phyloP scores from a whole-genome alignment of 1,140 invertebrate genomes.

The Planococcus citri region DNA sequence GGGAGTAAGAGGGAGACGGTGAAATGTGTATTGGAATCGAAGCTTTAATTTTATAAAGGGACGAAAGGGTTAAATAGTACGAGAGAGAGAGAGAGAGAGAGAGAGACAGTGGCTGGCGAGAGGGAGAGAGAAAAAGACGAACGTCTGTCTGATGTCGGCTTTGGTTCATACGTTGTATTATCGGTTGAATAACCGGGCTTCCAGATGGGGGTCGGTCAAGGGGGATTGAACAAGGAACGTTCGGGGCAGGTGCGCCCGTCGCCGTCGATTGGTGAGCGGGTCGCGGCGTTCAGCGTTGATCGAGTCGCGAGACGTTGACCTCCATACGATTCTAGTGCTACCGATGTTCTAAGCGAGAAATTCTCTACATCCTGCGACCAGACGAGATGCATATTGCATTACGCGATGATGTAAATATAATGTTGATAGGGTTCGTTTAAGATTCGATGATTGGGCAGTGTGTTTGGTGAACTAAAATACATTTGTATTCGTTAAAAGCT shows the following conservation, averaged over 20 bases:
- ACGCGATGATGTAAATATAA: too few relatives aligned
- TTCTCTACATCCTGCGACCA: too few relatives aligned
- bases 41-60: background rate
- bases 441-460: too few relatives aligned
- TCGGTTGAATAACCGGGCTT: slow-evolving; percentile 18
- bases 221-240: slow-evolving; percentile 6
- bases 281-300: slow-evolving; percentile 2
- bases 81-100: too few relatives aligned
- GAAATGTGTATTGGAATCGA: too few relatives aligned
- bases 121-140: background rate
- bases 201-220: background rate
- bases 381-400: too few relatives aligned
- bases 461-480: too few relatives aligned
- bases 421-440: too few relatives aligned
- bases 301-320: slow-evolving; percentile 18
- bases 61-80: background rate
- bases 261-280: background rate
- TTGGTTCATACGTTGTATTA: slow-evolving; percentile 11
- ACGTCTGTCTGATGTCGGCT: slow-evolving; percentile 17
- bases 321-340: slow-evolving; percentile 12
- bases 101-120: background rate
- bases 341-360: background rate
- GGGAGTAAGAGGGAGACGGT: too few relatives aligned
- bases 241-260: slow-evolving; percentile 15
- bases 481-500: too few relatives aligned